Base-by-base conservation (phyloP, 1,140 invertebrate species). In the Drosophila funebris region DNA sequence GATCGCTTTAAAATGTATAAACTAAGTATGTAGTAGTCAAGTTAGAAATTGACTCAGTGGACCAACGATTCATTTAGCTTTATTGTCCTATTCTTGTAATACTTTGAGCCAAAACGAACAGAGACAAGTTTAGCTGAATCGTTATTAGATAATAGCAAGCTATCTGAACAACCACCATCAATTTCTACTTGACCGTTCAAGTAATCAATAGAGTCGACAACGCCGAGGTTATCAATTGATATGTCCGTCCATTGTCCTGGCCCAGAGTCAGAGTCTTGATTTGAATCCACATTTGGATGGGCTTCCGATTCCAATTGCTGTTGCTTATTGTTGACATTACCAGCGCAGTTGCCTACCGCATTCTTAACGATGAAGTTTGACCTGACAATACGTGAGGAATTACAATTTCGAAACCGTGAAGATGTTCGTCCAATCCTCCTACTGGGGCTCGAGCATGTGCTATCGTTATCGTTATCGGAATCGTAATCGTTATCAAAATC, bases 131-230 rank as follows among this genome's bases (percentile, higher is more conserved):
- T 60, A 4, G 20, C 27, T 0, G 54, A 33, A 18, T 44, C 33
- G 16, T 16, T 62, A n/a, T 36, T 43, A 9, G 44, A 14, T 9
- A 48, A 29, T 11, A 69, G 24, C 33, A 46, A 27, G 20, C 48
- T 48, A n/a, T 75, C 67, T 18, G 66, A 29, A 54, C 46, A 27
- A 43, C 60, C 68, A 44, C 11, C 53, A 18, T 63, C 52, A 1
- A 54, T n/a, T 8, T 66, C 61, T 5, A 58, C 5, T 3, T 37
- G 33, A 9, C 22, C 6, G 50, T 56, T 72, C 8, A 75, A 9
- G 24, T 72, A 75, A 13, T 75, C 61, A 29, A 75, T 58, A 22
- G 60, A 72, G 31, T 73, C 63, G 11, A 22, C 18, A 9, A 44
- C 53, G 4, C 29, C 53, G 1, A 72, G 8, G n/a, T 16, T 24